phyloP scores from a whole-genome alignment of 2,888 invertebrate species.

The Eupithecia abbreviata region DNA sequence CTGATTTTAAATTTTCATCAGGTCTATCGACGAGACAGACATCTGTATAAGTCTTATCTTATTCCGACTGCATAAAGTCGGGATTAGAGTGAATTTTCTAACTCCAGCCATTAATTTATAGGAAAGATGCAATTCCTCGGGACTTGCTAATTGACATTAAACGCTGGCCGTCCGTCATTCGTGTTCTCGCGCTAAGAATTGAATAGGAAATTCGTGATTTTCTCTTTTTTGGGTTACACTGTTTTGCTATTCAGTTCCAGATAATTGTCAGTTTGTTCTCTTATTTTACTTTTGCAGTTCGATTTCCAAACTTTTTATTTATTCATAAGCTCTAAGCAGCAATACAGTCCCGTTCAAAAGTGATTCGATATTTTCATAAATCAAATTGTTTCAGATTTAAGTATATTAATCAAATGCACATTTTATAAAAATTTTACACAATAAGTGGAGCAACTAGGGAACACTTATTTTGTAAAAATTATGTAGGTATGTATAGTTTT shows the following conservation, averaged over 20 bases:
- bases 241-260: slow-evolving; percentile 26
- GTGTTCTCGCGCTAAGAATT: slow-evolving; percentile 62
- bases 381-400: not conserved
- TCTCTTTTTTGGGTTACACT: slow-evolving; percentile 34
- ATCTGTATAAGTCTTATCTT: slow-evolving; percentile 24
- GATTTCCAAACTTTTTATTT: not conserved
- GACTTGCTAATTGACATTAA: slow-evolving; percentile 77
- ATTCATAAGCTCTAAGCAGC: not conserved
- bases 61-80: slow-evolving; percentile 47
- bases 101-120: slow-evolving; percentile 58
- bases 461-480: not conserved
- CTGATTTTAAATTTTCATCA: slow-evolving; percentile 19
- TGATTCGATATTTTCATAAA: not conserved
- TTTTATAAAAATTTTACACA: not conserved
- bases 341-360: slow-evolving; percentile 10
- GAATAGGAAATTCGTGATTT: slow-evolving; percentile 46
- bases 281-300: not conserved
- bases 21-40: not conserved
- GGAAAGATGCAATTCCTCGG: slow-evolving; percentile 55
- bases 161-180: slow-evolving; percentile 70
- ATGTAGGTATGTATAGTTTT: not conserved
- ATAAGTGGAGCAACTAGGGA: not conserved
- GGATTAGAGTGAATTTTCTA: slow-evolving; percentile 43
- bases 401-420: not conserved
- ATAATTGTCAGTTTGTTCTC: slow-evolving; percentile 8